These are phyloP conservation scores for Anthophora plumipes DNA, from an alignment of 2,888 invertebrate species.

Conservation along the genomic window DNA sequence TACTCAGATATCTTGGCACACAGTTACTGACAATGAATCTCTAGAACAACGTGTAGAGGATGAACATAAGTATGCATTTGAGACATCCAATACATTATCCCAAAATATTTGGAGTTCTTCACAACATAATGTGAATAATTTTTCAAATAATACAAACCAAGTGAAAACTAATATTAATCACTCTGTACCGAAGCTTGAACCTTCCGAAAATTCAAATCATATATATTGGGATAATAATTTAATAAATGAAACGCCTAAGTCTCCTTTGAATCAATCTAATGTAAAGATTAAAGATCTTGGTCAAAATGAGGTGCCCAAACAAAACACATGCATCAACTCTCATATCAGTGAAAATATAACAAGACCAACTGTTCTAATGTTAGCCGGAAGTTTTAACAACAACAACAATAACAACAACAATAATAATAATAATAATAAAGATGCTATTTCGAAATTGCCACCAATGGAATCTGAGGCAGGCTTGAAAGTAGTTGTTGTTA, in stretches of 20 bases:
- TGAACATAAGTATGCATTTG: conserved; percentile 42
- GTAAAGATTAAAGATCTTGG: conserved; percentile 20
- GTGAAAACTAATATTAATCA: conserved; percentile 25
- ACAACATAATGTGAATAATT: conserved; percentile 10
- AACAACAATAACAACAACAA: conserved; percentile 34
- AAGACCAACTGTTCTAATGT: conserved; percentile 86
- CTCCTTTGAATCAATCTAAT: conserved; percentile 12
- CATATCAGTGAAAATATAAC: conserved; percentile 84
- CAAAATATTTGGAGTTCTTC: conserved; percentile 53
- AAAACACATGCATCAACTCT: conserved; percentile 23
- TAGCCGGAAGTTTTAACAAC: conserved; percentile 81
- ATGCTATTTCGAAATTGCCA: conserved; percentile 33
- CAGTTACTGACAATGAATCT: conserved; percentile 50
- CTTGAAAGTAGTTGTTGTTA: conserved; percentile 78
- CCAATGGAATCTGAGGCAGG: conserved; percentile 47
- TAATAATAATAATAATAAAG: conserved; percentile 45
- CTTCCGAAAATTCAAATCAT: conserved; percentile 2
- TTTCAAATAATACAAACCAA: conserved; percentile 21
- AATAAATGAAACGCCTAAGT: conserved; percentile 23
- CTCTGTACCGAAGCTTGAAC: conserved; percentile 18
- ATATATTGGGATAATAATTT: conserved; percentile 50
- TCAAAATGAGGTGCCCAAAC: conserved; percentile 38
- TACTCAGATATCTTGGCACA: conserved; percentile 47
- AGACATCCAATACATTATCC: conserved; percentile 22
- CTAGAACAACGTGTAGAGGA: conserved; percentile 15